Conservation (phyloP, 2,113 vertebrate species). For the Bothrops jararaca region DNA sequence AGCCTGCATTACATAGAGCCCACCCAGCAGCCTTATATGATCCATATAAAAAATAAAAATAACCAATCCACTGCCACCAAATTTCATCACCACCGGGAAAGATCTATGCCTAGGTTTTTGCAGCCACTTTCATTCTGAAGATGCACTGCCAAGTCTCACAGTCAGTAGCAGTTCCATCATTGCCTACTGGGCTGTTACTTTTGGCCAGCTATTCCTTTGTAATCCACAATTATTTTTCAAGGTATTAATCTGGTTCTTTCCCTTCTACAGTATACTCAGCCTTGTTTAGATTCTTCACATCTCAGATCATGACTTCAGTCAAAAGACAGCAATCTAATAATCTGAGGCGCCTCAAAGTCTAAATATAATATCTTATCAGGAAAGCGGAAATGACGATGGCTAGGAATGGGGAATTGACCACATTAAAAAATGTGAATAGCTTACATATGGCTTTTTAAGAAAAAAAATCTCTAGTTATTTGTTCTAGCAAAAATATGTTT, state of each 20-base stretch:
- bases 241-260: neutral
- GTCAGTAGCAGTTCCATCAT: neutral
- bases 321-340: neutral
- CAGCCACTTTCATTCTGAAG: neutral
- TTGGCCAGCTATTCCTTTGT: neutral
- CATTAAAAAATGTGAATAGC: neutral
- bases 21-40: neutral
- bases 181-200: neutral
- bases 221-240: neutral
- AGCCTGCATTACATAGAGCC: neutral
- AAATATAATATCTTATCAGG: slow-evolving; percentile 3
- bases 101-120: neutral
- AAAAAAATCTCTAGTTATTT: neutral
- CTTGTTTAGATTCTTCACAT: neutral
- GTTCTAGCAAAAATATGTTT: neutral
- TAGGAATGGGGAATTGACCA: neutral
- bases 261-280: neutral
- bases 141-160: neutral
- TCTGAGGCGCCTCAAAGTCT: neutral
- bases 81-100: neutral
- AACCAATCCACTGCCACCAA: neutral
- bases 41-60: neutral
- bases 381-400: neutral
- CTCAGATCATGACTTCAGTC: neutral
- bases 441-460: neutral